Evolutionary conservation across 2,797 vertebrate species (phyloP).

Genomic region (Poecile montanus): DNA sequence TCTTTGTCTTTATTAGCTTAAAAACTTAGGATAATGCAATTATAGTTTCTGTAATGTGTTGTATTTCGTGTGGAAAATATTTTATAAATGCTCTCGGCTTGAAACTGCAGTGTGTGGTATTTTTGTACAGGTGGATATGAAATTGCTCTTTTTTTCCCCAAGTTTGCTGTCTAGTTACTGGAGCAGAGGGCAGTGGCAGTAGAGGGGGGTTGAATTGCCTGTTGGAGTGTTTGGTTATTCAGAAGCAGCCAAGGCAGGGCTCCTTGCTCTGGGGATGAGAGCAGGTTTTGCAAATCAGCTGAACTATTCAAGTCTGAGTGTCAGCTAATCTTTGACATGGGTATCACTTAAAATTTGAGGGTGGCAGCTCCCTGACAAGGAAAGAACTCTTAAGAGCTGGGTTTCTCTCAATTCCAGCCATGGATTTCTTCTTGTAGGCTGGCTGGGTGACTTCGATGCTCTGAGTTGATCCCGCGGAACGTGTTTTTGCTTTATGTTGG

Average conservation of each 20-base stretch:
- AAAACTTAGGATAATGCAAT: background rate
- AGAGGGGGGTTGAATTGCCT: background rate
- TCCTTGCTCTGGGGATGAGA: background rate
- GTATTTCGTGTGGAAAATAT: background rate
- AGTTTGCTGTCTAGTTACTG: background rate
- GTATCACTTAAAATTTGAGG: background rate
- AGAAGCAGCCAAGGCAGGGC: background rate
- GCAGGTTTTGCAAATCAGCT: background rate
- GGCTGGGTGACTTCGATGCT: background rate
- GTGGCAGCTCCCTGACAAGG: background rate
- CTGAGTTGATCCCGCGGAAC: background rate
- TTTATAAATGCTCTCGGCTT: background rate
- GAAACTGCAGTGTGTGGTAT: background rate
- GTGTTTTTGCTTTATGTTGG: background rate
- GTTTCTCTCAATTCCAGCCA: background rate
- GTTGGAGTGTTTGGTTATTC: background rate
- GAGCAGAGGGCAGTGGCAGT: background rate
- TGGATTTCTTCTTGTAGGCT: rapidly evolving
- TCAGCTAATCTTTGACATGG: background rate
- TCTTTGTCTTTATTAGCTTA: conserved; percentile 26
- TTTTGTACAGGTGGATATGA: background rate
- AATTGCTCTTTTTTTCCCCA: background rate
- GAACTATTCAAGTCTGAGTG: background rate
- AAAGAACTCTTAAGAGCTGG: background rate
- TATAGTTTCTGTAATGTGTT: background rate